Percentiles rank a stretch among this genome's conserved stretches.
These are phyloP conservation scores for Panzeria rudis DNA, from an alignment of 2,888 invertebrate species.

Conservation along the genomic window DNA sequence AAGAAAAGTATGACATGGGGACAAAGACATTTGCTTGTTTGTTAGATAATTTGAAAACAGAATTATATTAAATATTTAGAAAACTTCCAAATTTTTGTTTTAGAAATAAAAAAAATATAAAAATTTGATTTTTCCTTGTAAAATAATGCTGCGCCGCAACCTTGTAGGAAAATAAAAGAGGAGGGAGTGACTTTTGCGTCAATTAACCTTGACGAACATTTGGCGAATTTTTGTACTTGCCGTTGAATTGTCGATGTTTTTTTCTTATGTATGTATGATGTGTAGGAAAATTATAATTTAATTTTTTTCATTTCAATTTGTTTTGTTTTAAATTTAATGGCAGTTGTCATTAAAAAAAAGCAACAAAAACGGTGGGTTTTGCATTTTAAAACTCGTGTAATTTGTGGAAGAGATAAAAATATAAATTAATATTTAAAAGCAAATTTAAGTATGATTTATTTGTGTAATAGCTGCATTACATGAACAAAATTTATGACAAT, in stretches of 20 bases:
- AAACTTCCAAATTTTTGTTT: slow-evolving; percentile 17
- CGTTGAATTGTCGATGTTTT: background rate
- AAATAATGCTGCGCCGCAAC: background rate
- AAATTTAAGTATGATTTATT: slow-evolving; percentile 33
- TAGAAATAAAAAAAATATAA: background rate
- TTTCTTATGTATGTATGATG: background rate
- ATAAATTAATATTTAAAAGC: slow-evolving; percentile 12
- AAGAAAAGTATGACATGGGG: background rate
- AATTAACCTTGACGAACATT: slow-evolving; percentile 64
- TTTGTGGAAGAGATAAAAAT: slow-evolving; percentile 40
- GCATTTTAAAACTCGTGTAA: slow-evolving; percentile 29
- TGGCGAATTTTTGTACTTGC: slow-evolving; percentile 26
- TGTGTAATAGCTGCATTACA: slow-evolving; percentile 42
- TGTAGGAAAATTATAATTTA: slow-evolving; percentile 17
- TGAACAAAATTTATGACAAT: slow-evolving; percentile 17
- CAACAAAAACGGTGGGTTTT: slow-evolving; percentile 8
- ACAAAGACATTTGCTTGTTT: slow-evolving; percentile 17
- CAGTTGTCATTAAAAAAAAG: slow-evolving; percentile 19
- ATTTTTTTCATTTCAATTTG: slow-evolving; percentile 34
- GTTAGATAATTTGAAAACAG: background rate
- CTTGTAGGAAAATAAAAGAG: slow-evolving; percentile 29
- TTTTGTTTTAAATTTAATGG: slow-evolving; percentile 39
- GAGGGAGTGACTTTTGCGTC: background rate
- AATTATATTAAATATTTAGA: background rate
- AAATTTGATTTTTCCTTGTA: slow-evolving; percentile 40